phyloP scores from a whole-genome alignment of 2,113 vertebrate species.

The Gymnocephalus cernua region DNA sequence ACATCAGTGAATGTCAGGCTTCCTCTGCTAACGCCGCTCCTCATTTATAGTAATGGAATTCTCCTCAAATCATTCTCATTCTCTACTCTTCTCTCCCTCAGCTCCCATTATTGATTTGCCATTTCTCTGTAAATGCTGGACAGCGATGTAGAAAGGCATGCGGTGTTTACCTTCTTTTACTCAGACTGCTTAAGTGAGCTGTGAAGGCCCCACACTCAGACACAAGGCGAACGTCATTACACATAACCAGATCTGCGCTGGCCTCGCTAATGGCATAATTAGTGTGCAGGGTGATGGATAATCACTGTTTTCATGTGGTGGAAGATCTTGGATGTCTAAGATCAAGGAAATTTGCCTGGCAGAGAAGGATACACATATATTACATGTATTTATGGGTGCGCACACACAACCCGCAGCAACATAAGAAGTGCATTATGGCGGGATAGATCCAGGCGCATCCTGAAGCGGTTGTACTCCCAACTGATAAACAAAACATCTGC shows the following conservation, averaged over 20 bases:
- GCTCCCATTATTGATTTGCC: constrained; percentile 48
- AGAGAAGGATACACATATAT: constrained; percentile 26
- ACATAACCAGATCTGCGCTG: constrained; percentile 9
- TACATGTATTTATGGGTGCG: background rate
- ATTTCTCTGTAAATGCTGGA: constrained; percentile 51
- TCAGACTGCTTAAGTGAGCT: constrained; percentile 18
- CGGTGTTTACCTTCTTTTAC: constrained; percentile 14
- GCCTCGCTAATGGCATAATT: constrained; percentile 71
- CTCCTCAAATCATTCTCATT: constrained; percentile 6
- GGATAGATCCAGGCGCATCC: background rate
- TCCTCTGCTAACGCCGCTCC: background rate
- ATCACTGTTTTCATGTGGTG: constrained; percentile 69
- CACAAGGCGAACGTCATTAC: constrained; percentile 17
- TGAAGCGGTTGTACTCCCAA: constrained; percentile 26
- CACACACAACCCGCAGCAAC: constrained; percentile 20
- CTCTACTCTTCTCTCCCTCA: background rate
- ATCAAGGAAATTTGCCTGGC: constrained; percentile 42
- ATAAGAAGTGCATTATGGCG: background rate
- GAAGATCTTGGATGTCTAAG: constrained; percentile 46
- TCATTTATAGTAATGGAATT: constrained; percentile 8
- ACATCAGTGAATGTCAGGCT: constrained; percentile 11
- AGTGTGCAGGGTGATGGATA: constrained; percentile 67
- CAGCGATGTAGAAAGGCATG: constrained; percentile 25
- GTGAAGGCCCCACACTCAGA: constrained; percentile 3
- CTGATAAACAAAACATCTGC: constrained; percentile 54